Conservation (phyloP, 2,888 invertebrate genomes). For the Orchesellides sinensis region DNA sequence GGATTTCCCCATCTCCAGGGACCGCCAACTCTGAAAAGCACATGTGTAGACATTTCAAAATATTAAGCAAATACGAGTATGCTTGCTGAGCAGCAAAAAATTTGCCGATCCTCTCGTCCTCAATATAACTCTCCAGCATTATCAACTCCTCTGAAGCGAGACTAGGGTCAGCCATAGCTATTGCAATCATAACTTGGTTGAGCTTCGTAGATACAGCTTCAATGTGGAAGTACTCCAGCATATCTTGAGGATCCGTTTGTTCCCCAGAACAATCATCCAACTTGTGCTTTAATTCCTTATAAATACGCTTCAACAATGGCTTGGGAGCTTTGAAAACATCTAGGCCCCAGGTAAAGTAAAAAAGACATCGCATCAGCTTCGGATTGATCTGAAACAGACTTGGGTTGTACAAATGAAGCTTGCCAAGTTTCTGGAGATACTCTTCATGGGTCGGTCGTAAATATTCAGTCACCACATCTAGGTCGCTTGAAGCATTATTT, state of each 20-base stretch:
- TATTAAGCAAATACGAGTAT: conserved; percentile 31
- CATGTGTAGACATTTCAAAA: conserved; percentile 2
- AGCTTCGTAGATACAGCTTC: conserved; percentile 61
- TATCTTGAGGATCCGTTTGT: conserved; percentile 47
- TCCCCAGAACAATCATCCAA: not conserved
- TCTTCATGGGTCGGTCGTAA: conserved; percentile 6
- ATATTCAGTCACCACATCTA: conserved; percentile 1
- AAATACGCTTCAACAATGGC: conserved; percentile 8
- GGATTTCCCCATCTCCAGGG: not conserved
- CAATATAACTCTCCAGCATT: conserved; percentile 24
- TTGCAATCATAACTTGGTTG: conserved; percentile 44
- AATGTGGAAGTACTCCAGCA: conserved; percentile 47
- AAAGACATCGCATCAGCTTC: conserved; percentile 9
- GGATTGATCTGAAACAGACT: not conserved
- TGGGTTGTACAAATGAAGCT: not conserved
- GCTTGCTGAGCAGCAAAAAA: conserved; percentile 34
- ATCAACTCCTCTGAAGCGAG: conserved; percentile 24
- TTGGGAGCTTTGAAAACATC: conserved; percentile 24
- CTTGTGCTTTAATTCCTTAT: not conserved
- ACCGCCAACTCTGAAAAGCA: not conserved
- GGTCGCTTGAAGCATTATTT: not conserved
- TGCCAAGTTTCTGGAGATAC: conserved; percentile 1
- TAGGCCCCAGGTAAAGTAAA: conserved; percentile 12
- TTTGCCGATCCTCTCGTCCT: not conserved
- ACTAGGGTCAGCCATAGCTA: conserved; percentile 39